Percentiles rank a stretch among this genome's conserved stretches.
Conservation (phyloP, 37 sponge, comb jelly and placozoan genomes). For the Haliclona indistincta region DNA sequence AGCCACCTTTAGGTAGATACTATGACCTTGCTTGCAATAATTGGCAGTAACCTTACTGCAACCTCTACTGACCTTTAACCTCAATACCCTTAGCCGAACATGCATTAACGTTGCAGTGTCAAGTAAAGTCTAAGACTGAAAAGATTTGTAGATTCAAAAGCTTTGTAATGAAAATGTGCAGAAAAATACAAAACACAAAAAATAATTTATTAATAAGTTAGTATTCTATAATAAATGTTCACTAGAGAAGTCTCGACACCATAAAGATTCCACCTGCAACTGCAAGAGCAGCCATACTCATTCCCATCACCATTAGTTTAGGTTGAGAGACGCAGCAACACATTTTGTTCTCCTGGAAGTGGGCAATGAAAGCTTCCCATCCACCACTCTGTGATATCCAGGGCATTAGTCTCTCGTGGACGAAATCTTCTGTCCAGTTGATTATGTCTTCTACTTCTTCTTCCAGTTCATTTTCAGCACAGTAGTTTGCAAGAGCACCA, state of each 20-base stretch:
- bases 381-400: slow-evolving; percentile 33
- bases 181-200: background rate
- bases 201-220: no score
- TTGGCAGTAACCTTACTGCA: no score
- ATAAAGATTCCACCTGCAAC: slow-evolving; percentile 26
- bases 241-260: background rate
- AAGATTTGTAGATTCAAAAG: no score
- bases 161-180: no score
- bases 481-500: slow-evolving; percentile 43
- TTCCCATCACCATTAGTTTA: background rate
- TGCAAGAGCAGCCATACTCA: slow-evolving; percentile 10
- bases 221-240: background rate
- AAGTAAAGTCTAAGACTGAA: no score
- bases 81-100: no score
- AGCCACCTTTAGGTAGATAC: no score
- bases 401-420: slow-evolving; percentile 10
- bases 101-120: no score
- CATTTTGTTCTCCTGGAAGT: slow-evolving; percentile 14
- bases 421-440: slow-evolving; percentile 14
- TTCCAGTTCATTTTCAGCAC: slow-evolving; percentile 33
- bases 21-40: no score
- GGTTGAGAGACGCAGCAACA: background rate
- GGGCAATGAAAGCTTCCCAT: slow-evolving; percentile 22
- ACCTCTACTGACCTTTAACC: no score
- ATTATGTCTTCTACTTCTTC: slow-evolving; percentile 27